A percentile compares a stretch with the other conserved stretches of the same genome.
These are phyloP conservation scores for Hyperoplus immaculatus DNA, from an alignment of 2,797 vertebrate genomes.

Conservation along the genomic window DNA sequence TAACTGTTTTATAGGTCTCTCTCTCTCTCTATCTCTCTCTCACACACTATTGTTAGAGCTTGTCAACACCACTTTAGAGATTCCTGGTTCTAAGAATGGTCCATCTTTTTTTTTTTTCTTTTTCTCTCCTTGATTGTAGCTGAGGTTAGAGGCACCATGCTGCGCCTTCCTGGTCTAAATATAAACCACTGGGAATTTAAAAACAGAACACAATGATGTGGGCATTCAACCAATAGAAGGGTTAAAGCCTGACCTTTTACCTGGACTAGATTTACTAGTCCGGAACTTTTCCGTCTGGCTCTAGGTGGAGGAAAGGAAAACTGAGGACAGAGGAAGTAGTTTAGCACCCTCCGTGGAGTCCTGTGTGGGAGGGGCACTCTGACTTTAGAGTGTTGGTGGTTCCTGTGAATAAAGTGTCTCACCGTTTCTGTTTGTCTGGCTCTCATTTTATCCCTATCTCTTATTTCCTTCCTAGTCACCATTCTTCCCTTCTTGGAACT, in stretches of 20 bases:
- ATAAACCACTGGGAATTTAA: constrained; percentile 70
- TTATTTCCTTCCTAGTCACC: constrained; percentile 25
- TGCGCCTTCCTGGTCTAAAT: constrained; percentile 68
- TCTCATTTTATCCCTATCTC: constrained; percentile 1
- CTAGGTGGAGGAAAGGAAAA: constrained; percentile 45
- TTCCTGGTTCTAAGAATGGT: constrained; percentile 43
- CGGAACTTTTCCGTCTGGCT: neutral
- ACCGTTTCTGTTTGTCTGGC: constrained; percentile 55
- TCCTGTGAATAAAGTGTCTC: constrained; percentile 54
- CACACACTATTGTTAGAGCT: constrained; percentile 1
- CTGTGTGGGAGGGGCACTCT: constrained; percentile 18
- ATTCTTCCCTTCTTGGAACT: constrained; percentile 40
- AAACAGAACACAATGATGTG: constrained; percentile 72
- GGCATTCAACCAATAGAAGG: constrained; percentile 54
- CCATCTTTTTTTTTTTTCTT: constrained; percentile 20
- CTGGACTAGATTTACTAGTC: constrained; percentile 49
- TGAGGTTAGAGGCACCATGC: constrained; percentile 41
- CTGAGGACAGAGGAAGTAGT: constrained; percentile 61
- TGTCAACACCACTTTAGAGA: constrained; percentile 38
- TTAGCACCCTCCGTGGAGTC: constrained; percentile 46
- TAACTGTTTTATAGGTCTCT: neutral
- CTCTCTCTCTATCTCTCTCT: neutral
- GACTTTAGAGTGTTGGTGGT: constrained; percentile 19
- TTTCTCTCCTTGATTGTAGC: constrained; percentile 39
- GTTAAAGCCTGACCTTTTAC: constrained; percentile 72